These are phyloP conservation scores for Artemisiospiza belli DNA, from an alignment of 2,113 vertebrate genomes.

Conservation along the genomic window DNA sequence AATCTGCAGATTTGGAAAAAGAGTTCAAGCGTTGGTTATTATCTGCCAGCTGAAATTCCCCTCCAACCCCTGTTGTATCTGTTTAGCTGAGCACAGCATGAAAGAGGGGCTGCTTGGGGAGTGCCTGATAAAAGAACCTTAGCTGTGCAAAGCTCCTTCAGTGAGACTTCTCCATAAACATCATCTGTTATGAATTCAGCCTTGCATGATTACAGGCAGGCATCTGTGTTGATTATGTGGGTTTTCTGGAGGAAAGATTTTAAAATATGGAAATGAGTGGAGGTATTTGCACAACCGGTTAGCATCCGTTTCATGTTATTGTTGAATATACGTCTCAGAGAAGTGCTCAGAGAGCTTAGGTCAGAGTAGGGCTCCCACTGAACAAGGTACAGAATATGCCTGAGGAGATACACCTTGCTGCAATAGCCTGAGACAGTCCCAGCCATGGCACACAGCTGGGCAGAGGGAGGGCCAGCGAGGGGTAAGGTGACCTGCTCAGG, in stretches of 20 bases:
- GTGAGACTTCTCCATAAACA: constrained; percentile 9
- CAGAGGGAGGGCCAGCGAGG: neutral
- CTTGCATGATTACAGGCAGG: neutral
- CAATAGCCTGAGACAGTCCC: neutral
- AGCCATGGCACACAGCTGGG: neutral
- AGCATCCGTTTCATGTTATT: neutral
- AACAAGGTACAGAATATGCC: neutral
- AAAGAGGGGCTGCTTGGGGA: neutral
- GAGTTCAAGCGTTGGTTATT: neutral
- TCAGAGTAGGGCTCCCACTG: neutral
- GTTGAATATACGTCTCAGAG: neutral
- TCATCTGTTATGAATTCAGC: constrained; percentile 43
- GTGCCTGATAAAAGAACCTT: neutral
- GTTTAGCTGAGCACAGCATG: neutral
- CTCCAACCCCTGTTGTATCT: neutral
- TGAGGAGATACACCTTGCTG: neutral
- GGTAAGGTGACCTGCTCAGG: neutral
- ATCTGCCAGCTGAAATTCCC: neutral
- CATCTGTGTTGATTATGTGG: constrained; percentile 1
- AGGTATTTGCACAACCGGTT: neutral
- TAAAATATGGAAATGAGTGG: constrained; percentile 20
- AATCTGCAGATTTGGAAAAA: neutral
- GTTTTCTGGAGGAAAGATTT: constrained; percentile 9
- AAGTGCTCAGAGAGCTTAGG: neutral
- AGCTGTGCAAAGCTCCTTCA: neutral